phyloP scores from a whole-genome alignment of 2,113 vertebrate species.

The Myanophis thanlyinensis region DNA sequence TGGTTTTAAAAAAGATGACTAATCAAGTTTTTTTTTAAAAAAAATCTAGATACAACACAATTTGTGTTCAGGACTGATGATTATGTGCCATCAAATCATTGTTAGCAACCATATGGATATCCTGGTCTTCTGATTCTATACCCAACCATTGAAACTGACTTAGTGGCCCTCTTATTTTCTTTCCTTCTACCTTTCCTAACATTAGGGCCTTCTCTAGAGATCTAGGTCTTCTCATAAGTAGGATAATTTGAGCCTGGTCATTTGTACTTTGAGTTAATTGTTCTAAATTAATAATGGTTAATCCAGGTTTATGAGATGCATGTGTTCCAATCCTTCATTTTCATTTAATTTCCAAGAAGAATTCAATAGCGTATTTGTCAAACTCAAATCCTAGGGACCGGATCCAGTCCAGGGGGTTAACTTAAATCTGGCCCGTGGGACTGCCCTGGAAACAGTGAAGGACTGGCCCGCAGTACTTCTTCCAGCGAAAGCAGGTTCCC shows the following conservation, averaged over 20 bases:
- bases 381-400: no score
- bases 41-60: not conserved
- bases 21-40: not conserved
- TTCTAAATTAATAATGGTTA: not conserved
- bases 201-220: not conserved
- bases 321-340: not conserved
- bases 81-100: not conserved
- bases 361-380: no score
- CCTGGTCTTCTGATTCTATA: not conserved
- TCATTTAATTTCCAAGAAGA: not conserved
- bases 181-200: not conserved
- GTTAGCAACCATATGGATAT: not conserved
- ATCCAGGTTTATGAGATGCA: not conserved
- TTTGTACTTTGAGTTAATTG: not conserved
- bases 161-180: not conserved
- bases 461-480: no score
- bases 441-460: no score
- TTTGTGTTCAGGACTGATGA: not conserved
- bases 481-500: no score
- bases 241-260: not conserved
- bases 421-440: no score
- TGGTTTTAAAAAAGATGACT: not conserved
- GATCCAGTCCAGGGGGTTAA: no score
- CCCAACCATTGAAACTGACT: not conserved
- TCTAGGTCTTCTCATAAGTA: not conserved